Evolutionary conservation across 2,113 vertebrate genomes (phyloP), one percentile per base, ranked within the genome.

Genomic region (Tychaedon coryphoeus): DNA sequence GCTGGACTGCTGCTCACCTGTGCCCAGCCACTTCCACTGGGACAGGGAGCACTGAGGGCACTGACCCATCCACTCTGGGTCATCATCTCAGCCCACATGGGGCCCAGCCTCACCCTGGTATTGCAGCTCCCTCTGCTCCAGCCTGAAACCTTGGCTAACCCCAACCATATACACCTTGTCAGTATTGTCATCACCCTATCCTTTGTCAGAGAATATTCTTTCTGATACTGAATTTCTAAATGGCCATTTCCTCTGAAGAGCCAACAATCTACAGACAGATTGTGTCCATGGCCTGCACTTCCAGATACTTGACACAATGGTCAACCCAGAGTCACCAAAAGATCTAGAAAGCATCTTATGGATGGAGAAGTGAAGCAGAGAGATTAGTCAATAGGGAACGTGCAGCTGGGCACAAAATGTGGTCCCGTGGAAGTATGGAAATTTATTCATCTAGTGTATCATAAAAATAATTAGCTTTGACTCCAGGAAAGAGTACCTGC

Each of bases 11-110:
- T 77, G 90, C 65, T 60, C 42, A 56, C 16, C 64, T 50, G 24
- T 28, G 65, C 43, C 31, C 48, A 38, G 65, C 24, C 62, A 64
- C 13, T 1, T 42, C 62, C 58, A 24, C 0, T 1, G 28, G 33
- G 75, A 29, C 1, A 5, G 34, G 0, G 6, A 61, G n/a, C 2
- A 4, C 28, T 3, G 22, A n/a, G 47, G 3, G 0, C 38, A 16
- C 33, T 8, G 34, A 61, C 24, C 18, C 3, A 2, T 6, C 13
- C 0, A 1, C 73, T 64, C 45, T 45, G 7, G 1, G 23, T 13
- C 6, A 4, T 17, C 60, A 70, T 8, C 20, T 48, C 47, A 48
- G 45, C 45, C 43, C 22, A 47, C 20, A 5, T 7, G 11, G 45
- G 45, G 45, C 45, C 45, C 45, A 23, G 47, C 47, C 47, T 23